phyloP scores from a whole-genome alignment of 2,888 invertebrate genomes.

The Venusia cambrica region DNA sequence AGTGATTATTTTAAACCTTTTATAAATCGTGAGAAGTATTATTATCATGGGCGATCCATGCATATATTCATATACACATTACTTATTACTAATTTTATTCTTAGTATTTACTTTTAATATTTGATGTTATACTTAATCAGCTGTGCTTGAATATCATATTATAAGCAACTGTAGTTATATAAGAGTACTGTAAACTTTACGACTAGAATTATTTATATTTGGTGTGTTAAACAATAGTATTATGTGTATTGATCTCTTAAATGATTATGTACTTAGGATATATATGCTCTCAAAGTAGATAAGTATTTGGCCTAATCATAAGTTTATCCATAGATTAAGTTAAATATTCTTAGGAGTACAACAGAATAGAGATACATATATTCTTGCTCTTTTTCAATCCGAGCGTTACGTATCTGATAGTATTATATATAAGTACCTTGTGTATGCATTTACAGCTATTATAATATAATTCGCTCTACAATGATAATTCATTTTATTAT shows the following conservation, averaged over 20 bases:
- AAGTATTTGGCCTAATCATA: neutral
- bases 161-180: slow-evolving; percentile 4
- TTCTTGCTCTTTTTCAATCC: no score
- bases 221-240: slow-evolving; percentile 8
- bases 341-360: slow-evolving; percentile 1
- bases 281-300: slow-evolving; percentile 6
- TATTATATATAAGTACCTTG: slow-evolving; percentile 3
- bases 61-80: no score
- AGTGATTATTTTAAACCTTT: slow-evolving; percentile 3
- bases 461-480: slow-evolving; percentile 10
- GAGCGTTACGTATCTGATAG: no score
- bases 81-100: no score
- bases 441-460: slow-evolving; percentile 10
- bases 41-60: no score
- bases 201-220: no score
- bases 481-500: slow-evolving; percentile 21
- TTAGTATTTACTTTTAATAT: no score
- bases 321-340: neutral
- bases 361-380: no score
- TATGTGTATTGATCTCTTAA: slow-evolving; percentile 15
- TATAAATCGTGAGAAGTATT: no score
- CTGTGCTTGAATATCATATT: slow-evolving; percentile 5
- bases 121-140: slow-evolving; percentile 13
- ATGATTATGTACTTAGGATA: neutral
- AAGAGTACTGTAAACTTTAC: no score